Evolutionary conservation across 2,797 vertebrate species (phyloP), one percentile per base, ranked within the genome.

Genomic region (Argya squamiceps): DNA sequence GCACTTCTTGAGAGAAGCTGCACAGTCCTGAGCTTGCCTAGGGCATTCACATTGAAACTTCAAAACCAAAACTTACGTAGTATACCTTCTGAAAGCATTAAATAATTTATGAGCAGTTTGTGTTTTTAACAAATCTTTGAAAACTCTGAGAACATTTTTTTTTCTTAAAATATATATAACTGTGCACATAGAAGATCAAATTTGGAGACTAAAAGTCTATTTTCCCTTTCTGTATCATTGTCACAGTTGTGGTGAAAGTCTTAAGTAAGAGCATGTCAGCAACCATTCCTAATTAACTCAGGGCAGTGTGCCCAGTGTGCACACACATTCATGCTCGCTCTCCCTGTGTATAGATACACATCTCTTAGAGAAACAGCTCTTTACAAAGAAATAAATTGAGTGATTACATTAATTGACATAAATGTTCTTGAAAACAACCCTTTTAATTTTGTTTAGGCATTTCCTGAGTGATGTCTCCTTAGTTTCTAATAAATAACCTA

Each of bases 321-420:
- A 64, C 71, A 64, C 71, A 75, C 84, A 77, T 95, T 91, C 88
- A 58, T 70, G 26, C 52, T 87, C 21, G 82, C 65, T 92, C 78
- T 88, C 60, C 12, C 10, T 69, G 63, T 56, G 82, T 93, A 55
- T 68, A 92, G 95, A 97, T 96, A 95, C 2, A 4, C 46, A 95
- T 96, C 94, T 97, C 84, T 71, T 75, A 82, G 82, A 93, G 77
- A 71, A 94, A 93, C 73, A 90, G 43, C 79, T 90, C 88, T 81
- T 94, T 90, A 76, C 88, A 92, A 86, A 93, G 79, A 78, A 96
- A 88, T 93, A 86, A 95, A 97, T 92, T 19, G 83, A 93, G 84
- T 78, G 88, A 96, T 95, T 96, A 88, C 58, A 34, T 94, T 96
- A 95, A 95, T 95, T 96, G 93, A 84, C 77, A 85, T 44, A 75